Evolutionary conservation across 2,888 invertebrate species (phyloP).

Genomic region (Leptinotarsa juncta): DNA sequence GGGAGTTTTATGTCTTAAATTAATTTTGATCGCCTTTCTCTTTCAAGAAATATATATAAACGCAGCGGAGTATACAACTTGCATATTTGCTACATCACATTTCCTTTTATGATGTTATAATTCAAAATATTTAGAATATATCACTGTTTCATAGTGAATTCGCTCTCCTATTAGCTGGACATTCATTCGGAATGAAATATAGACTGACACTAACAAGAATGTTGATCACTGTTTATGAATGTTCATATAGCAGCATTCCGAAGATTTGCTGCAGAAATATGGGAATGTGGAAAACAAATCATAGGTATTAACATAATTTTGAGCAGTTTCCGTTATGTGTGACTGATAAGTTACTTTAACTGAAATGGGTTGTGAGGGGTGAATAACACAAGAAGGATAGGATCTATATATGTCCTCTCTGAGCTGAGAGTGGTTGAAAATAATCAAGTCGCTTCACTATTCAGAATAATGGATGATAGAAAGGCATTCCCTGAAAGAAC

Average conservation of each 20-base stretch:
- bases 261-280: slow-evolving; percentile 18
- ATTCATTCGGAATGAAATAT: slow-evolving; percentile 20
- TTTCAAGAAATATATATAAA: neutral
- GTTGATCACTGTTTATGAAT: slow-evolving; percentile 22
- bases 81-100: slow-evolving; percentile 1
- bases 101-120: slow-evolving; percentile 1
- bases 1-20: slow-evolving; percentile 1
- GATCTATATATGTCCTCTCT: neutral
- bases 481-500: too few relatives aligned
- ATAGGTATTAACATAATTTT: slow-evolving; percentile 17
- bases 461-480: too few relatives aligned
- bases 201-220: slow-evolving; percentile 25
- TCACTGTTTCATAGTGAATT: slow-evolving; percentile 11
- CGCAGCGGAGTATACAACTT: neutral
- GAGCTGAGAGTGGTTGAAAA: too few relatives aligned
- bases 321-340: slow-evolving; percentile 16
- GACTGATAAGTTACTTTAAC: slow-evolving; percentile 8
- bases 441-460: too few relatives aligned
- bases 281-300: slow-evolving; percentile 25
- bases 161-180: neutral
- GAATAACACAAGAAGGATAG: neutral
- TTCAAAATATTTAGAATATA: slow-evolving; percentile 14
- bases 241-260: slow-evolving; percentile 10
- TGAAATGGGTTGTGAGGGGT: slow-evolving; percentile 4
- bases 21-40: slow-evolving; percentile 12